Percentiles rank a stretch among this genome's conserved stretches.
These are phyloP conservation scores for Merodon equestris DNA, from an alignment of 2,888 invertebrate genomes.

Conservation along the genomic window DNA sequence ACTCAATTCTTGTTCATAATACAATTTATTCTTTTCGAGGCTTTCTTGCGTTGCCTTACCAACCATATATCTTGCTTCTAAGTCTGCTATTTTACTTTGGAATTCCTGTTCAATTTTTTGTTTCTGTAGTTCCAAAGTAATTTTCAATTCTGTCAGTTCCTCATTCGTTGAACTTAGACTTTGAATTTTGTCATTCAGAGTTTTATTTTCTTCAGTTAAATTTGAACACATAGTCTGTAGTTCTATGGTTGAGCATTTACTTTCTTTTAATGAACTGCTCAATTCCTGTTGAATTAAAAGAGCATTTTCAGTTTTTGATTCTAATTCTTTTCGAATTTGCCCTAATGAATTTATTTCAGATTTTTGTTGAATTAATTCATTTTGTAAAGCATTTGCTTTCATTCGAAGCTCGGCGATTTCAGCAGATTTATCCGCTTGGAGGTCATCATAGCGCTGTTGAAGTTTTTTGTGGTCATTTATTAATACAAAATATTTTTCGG, in stretches of 20 bases:
- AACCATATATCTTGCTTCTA: constrained; percentile 8
- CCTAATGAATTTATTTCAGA: constrained; percentile 27
- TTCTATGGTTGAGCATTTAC: constrained; percentile 70
- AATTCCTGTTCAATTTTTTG: constrained; percentile 40
- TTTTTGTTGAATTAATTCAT: constrained; percentile 70
- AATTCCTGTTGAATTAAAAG: constrained; percentile 19
- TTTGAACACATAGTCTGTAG: constrained; percentile 73
- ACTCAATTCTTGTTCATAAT: constrained; percentile 21
- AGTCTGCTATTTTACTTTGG: constrained; percentile 30
- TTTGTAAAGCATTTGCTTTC: constrained; percentile 54
- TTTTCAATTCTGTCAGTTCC: constrained; percentile 33
- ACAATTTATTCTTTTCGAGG: not conserved
- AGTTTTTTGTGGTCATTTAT: constrained; percentile 64
- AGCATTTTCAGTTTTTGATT: constrained; percentile 36
- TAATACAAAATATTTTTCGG: constrained; percentile 61
- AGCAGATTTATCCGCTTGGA: constrained; percentile 70
- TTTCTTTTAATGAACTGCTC: constrained; percentile 60
- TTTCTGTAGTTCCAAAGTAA: constrained; percentile 17
- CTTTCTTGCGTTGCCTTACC: constrained; percentile 22
- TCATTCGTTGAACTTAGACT: constrained; percentile 39
- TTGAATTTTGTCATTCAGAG: constrained; percentile 56
- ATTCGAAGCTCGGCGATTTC: constrained; percentile 70
- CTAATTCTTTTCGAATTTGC: constrained; percentile 25
- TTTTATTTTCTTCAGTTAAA: constrained; percentile 46
- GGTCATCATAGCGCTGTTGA: constrained; percentile 65